Evolutionary conservation across 2,797 vertebrate species (phyloP).

Genomic region (Lagodon rhomboides): DNA sequence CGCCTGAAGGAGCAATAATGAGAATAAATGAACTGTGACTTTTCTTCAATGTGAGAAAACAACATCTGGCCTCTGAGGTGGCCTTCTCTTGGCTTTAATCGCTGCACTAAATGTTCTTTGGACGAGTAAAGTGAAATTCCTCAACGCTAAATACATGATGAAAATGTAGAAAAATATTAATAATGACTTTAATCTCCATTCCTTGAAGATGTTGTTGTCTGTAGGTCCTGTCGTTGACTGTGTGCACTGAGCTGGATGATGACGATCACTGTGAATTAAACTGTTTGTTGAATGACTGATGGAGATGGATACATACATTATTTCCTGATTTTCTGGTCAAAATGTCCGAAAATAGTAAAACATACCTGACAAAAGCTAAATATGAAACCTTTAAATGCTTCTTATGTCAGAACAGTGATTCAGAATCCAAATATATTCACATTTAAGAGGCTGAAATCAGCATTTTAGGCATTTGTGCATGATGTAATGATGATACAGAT

Average conservation of each 20-base stretch:
- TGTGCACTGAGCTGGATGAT: not conserved
- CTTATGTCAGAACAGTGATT: not conserved
- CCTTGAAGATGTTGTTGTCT: slow-evolving; percentile 3
- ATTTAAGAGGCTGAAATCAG: not conserved
- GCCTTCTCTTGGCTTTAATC: not conserved
- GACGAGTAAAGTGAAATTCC: not conserved
- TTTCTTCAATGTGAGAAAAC: not conserved
- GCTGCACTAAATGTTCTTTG: not conserved
- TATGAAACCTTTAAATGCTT: not conserved
- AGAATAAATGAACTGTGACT: not conserved
- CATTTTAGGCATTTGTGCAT: not conserved
- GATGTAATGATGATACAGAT: too few species aligned
- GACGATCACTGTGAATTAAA: slow-evolving; percentile 13
- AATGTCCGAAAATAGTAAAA: not conserved
- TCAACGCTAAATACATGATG: not conserved
- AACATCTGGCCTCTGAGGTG: not conserved
- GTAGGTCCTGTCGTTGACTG: not conserved
- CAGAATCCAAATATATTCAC: not conserved
- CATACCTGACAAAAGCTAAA: not conserved
- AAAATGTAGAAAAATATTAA: not conserved
- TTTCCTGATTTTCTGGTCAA: too few species aligned
- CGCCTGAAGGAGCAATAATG: too few species aligned
- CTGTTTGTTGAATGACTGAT: not conserved
- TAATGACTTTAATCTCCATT: not conserved
- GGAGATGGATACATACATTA: not conserved